Evolutionary conservation across 1,140 invertebrate species (phyloP), one percentile per base, ranked within the genome.

Genomic region (Solen grandis): DNA sequence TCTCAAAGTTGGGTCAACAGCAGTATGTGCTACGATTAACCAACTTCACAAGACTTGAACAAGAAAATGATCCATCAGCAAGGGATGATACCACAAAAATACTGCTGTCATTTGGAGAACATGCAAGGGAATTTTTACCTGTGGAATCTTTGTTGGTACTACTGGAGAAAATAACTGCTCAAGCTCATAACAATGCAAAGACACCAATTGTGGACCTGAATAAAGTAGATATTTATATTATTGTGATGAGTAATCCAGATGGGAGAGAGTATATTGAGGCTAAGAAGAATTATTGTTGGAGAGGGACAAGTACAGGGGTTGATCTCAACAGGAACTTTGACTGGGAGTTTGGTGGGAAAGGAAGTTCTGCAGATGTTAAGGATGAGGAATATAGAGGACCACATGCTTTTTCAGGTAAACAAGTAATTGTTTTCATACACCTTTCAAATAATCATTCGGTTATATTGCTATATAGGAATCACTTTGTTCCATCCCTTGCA

Each of bases 321-420:
- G 90, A 91, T 70, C 54, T 91, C 3, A 90, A 91, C 62, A 80
- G 90, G 25, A 91, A 91, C 70, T 91, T 91, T 87, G 90, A 89
- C 36, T 91, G 90, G 90, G 82, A 90, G 75, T 91, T 86, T 88
- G 90, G 85, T 22, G 82, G 83, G 8, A 84, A 83, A 60, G 90
- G 90, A 25, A 91, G 90, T 59, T 90, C 89, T 13, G 57, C 29
- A n/a, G 72, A 90, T 73, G 68, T 60, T 1, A 68, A 60, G 31
- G 90, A 91, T 86, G 90, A 89, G 68, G 89, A 91, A 70, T 91
- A 89, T 76, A 87, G 87, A 79, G 90, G 90, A 33, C 52, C 65
- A 33, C 22, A 79, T 41, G 54, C 86, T 57, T 90, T 91, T 83
- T 91, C 90, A 88, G 90, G 90, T 90, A 76, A 29, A 22, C 33